These are phyloP conservation scores for Lepilemur ruficaudatus DNA, from an alignment of 2,797 vertebrate species.

Conservation along the genomic window DNA sequence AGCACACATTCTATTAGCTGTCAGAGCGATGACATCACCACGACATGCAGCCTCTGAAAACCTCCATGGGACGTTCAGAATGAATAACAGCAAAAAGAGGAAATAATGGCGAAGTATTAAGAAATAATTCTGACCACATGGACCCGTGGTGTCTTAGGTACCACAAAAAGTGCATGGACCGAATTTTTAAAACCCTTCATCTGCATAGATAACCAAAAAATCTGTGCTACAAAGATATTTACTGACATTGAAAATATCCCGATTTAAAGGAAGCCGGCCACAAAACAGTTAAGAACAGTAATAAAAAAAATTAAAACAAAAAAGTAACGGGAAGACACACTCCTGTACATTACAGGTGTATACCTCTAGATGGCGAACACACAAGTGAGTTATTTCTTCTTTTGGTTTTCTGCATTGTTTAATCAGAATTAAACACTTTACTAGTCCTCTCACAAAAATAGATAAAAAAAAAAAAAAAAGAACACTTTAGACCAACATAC, in stretches of 20 bases:
- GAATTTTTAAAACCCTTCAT: background rate
- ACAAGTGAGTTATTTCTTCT: background rate
- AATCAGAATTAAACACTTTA: background rate
- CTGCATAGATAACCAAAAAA: too few relatives aligned
- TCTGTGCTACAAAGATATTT: background rate
- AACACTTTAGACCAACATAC: too few relatives aligned
- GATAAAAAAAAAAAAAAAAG: too few relatives aligned
- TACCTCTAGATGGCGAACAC: background rate
- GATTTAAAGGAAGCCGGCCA: background rate
- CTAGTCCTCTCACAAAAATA: too few relatives aligned
- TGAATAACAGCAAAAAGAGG: background rate
- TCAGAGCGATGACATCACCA: background rate
- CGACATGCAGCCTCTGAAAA: background rate
- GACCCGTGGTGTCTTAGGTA: background rate
- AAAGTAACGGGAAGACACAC: background rate
- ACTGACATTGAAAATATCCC: background rate
- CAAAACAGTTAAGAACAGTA: background rate
- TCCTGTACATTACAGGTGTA: background rate
- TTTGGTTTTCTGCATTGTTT: background rate
- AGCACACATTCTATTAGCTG: background rate
- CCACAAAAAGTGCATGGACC: background rate
- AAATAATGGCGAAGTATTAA: background rate
- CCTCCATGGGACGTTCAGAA: too few relatives aligned
- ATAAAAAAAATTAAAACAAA: background rate
- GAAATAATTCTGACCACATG: background rate